phyloP scores from a whole-genome alignment of 2,113 vertebrate genomes.

The Carollia perspicillata region DNA sequence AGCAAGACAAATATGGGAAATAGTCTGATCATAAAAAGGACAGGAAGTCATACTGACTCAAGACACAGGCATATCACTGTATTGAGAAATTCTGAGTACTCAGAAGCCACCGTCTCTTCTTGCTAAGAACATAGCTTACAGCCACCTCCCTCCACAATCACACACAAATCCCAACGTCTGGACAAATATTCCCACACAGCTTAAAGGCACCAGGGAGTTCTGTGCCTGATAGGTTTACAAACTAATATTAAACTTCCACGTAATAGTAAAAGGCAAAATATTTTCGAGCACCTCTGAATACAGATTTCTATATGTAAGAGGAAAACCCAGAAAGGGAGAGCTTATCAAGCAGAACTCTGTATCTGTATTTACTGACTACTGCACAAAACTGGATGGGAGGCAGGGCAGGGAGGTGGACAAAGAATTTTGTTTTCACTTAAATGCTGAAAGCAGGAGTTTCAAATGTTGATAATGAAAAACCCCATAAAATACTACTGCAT shows the following conservation, averaged over 20 bases:
- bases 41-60: not conserved
- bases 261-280: not conserved
- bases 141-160: not conserved
- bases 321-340: not conserved
- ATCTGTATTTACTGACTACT: not conserved
- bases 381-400: not conserved
- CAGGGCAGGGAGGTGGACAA: too few species aligned
- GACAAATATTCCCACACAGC: not conserved
- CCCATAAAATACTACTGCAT: not conserved
- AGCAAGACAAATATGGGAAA: conserved; percentile 5
- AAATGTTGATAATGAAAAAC: not conserved
- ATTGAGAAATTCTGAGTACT: not conserved
- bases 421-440: not conserved
- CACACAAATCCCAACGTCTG: not conserved
- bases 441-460: not conserved
- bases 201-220: not conserved
- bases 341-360: not conserved
- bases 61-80: not conserved
- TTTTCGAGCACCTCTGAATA: conserved; percentile 5
- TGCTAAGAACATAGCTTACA: not conserved
- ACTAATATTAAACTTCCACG: not conserved
- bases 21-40: not conserved
- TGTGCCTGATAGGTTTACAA: not conserved
- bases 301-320: not conserved
- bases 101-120: not conserved